phyloP scores from a whole-genome alignment of 2,888 invertebrate genomes.

The Agriotes lineatus region DNA sequence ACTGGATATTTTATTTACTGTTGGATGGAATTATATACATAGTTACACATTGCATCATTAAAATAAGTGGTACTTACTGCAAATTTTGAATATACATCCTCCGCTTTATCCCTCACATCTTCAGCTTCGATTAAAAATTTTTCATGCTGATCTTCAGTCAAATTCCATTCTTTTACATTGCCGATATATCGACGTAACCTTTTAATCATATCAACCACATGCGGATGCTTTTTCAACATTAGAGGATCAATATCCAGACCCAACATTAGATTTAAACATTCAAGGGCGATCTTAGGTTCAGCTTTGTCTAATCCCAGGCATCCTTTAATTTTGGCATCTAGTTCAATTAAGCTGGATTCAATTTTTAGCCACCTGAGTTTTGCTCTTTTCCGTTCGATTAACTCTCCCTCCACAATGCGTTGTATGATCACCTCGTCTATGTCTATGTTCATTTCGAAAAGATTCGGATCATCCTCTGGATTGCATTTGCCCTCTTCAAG shows the following conservation, averaged over 20 bases:
- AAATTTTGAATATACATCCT: conserved; percentile 71
- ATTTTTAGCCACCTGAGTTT: too few relatives aligned
- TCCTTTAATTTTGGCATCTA: conserved; percentile 76
- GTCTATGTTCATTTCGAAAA: conserved; percentile 72
- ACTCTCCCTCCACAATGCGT: conserved; percentile 67
- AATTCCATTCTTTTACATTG: conserved; percentile 81
- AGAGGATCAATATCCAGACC: conserved; percentile 75
- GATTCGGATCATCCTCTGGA: conserved; percentile 43
- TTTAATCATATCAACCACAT: conserved; percentile 83
- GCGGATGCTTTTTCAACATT: conserved; percentile 85
- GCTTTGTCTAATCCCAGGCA: conserved; percentile 76
- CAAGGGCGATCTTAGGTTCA: conserved; percentile 77
- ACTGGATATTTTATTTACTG: too few relatives aligned
- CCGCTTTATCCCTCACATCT: conserved; percentile 78
- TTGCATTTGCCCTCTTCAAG: conserved; percentile 43
- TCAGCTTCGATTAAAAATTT: conserved; percentile 78
- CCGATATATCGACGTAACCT: conserved; percentile 83
- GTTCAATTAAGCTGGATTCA: conserved; percentile 73
- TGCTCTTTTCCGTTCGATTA: conserved; percentile 70
- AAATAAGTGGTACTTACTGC: too few relatives aligned
- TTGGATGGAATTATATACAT: too few relatives aligned
- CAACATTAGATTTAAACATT: conserved; percentile 73
- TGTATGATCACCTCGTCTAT: conserved; percentile 73
- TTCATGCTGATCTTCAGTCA: conserved; percentile 71
- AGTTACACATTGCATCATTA: too few relatives aligned